A percentile compares a stretch with the other conserved stretches of the same genome.
Conservation (phyloP, 2,888 invertebrate species). For the Celastrina argiolus region DNA sequence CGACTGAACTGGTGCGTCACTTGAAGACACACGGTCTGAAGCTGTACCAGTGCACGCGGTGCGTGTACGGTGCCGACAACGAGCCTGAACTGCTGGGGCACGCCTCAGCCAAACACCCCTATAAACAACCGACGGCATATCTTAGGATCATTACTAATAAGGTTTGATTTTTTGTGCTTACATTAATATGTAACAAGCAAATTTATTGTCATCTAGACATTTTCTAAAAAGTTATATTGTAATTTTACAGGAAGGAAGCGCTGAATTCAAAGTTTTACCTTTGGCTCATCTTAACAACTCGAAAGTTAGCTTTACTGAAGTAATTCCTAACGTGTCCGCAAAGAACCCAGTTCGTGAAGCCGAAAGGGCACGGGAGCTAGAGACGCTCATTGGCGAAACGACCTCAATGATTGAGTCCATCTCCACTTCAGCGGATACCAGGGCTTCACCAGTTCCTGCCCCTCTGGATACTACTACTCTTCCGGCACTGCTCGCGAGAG, state of each 20-base stretch:
- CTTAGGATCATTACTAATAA: constrained; percentile 56
- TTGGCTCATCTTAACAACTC: constrained; percentile 55
- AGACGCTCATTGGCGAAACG: constrained; percentile 56
- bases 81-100: constrained; percentile 56
- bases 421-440: constrained; percentile 18
- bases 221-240: neutral
- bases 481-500: neutral
- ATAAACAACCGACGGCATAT: constrained; percentile 59
- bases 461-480: constrained; percentile 20
- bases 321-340: constrained; percentile 36
- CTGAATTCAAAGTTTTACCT: constrained; percentile 54
- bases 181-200: neutral
- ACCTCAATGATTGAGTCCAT: constrained; percentile 39
- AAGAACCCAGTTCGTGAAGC: constrained; percentile 61
- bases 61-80: constrained; percentile 57
- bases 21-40: constrained; percentile 59
- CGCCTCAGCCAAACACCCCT: constrained; percentile 59
- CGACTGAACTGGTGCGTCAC: constrained; percentile 52
- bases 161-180: constrained; percentile 37
- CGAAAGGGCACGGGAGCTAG: constrained; percentile 60
- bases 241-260: constrained; percentile 53
- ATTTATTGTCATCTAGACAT: neutral
- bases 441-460: neutral
- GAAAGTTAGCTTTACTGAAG: constrained; percentile 41
- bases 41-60: constrained; percentile 67